phyloP scores from a whole-genome alignment of 2,113 vertebrate genomes.

The Bubalus kerabau region DNA sequence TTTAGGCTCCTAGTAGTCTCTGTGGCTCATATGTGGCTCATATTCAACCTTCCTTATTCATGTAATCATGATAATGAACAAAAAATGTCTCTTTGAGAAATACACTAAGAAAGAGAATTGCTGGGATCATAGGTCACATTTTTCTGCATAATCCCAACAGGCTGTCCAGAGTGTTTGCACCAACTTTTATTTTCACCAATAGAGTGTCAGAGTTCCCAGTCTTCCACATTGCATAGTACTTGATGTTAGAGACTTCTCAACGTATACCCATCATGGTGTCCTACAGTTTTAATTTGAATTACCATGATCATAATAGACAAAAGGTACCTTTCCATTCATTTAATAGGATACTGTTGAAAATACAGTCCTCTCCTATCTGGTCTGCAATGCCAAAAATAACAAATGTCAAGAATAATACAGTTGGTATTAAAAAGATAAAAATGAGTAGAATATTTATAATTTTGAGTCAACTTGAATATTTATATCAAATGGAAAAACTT shows the following conservation, averaged over 20 bases:
- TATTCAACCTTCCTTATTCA: slow-evolving; percentile 63
- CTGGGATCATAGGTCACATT: background rate
- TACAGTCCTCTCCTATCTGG: background rate
- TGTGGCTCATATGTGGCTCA: slow-evolving; percentile 32
- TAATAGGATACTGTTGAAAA: background rate
- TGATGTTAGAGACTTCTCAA: background rate
- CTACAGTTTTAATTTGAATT: background rate
- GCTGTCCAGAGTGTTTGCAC: too few relatives aligned
- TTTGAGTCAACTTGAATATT: background rate
- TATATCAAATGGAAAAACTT: background rate
- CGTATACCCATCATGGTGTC: background rate
- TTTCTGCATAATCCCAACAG: background rate
- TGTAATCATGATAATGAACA: slow-evolving; percentile 73
- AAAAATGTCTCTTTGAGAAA: slow-evolving; percentile 70
- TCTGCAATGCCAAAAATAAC: background rate
- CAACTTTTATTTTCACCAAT: accelerated
- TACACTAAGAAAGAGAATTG: background rate
- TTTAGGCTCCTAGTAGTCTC: slow-evolving; percentile 24
- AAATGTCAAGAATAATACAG: background rate
- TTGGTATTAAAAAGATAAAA: background rate
- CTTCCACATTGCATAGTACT: accelerated
- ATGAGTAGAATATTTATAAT: background rate
- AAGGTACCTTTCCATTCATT: background rate
- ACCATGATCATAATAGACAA: background rate
- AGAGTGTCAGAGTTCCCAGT: accelerated